Evolutionary conservation across 2,888 invertebrate genomes (phyloP), one percentile per base, ranked within the genome.

Genomic region (Plemyria rubiginata): DNA sequence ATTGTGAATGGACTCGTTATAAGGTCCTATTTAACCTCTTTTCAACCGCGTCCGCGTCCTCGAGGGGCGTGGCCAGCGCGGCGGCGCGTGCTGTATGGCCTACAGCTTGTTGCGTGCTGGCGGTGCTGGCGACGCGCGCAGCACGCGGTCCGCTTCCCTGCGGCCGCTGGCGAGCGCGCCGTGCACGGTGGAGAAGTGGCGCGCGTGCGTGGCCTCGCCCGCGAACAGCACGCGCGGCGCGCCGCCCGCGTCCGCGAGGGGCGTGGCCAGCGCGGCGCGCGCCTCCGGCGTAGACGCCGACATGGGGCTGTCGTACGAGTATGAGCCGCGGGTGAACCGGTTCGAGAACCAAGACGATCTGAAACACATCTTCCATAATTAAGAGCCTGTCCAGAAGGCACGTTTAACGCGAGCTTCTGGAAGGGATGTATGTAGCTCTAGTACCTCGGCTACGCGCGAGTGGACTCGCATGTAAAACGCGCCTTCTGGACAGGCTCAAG

Each of bases 301-400:
- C 6, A 87, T 76, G 46, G 94, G 71, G 67, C 94, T 94, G 71
- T 94, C 92, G 79, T 91, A 96, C 2, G 94, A 93, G 80, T 97
- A 97, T 0, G 96, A 95, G 1, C 97, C 97, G 50, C 94, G 92
- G 5, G 95, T 95, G 82, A 93, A 94, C 0, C 94, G 94, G 85
- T 97, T 95, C 0, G 92, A 92, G 66, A 92, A 93, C 97, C 97
- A 97, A 2, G 86, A 91, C 0, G 97, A 95, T 71, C 96, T 96
- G 81, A 38, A 38, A 36, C 36, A 4, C 4, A 7, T 0, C 29
- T 6, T 7, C 29, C 5, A 29, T n/a, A n/a, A n/a, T n/a, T n/a
- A n/a, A n/a, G n/a, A n/a, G n/a, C n/a, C n/a, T n/a, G n/a, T n/a
- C n/a, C n/a, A n/a, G n/a, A n/a, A n/a, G n/a, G n/a, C n/a, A n/a